Evolutionary conservation across 2,888 invertebrate genomes (phyloP).

Genomic region (Tortricodes alternella): DNA sequence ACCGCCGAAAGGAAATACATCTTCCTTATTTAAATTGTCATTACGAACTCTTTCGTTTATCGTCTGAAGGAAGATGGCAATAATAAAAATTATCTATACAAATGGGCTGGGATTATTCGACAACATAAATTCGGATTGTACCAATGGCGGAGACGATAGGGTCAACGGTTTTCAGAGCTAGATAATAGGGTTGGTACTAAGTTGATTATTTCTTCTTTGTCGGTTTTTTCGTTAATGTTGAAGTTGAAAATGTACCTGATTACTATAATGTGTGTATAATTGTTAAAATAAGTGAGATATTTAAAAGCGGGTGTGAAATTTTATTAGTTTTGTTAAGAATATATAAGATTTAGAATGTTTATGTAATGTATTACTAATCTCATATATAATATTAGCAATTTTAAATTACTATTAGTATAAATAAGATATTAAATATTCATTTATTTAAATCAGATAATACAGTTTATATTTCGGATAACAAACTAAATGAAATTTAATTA

Average conservation of each 20-base stretch:
- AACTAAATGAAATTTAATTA: no score
- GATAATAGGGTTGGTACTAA: constrained; percentile 57
- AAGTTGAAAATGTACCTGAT: neutral
- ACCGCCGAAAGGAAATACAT: constrained; percentile 74
- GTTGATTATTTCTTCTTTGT: constrained; percentile 17
- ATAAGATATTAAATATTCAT: no score
- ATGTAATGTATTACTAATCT: no score
- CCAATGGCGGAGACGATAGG: constrained; percentile 78
- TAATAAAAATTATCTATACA: constrained; percentile 84
- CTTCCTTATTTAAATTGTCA: constrained; percentile 82
- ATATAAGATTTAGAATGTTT: no score
- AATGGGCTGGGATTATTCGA: constrained; percentile 80
- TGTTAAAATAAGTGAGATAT: neutral
- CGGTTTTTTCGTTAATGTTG: neutral
- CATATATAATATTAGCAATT: no score
- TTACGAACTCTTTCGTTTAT: constrained; percentile 82
- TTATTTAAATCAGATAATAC: no score
- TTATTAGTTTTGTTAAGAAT: no score
- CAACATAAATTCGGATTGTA: constrained; percentile 81
- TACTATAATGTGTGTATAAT: neutral
- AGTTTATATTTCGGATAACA: no score
- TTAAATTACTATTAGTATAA: no score
- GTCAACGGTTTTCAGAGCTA: constrained; percentile 76
- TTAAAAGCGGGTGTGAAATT: neutral
- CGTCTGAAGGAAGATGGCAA: constrained; percentile 78